phyloP scores from a whole-genome alignment of 2,797 vertebrate genomes.

The Coreius guichenoti region DNA sequence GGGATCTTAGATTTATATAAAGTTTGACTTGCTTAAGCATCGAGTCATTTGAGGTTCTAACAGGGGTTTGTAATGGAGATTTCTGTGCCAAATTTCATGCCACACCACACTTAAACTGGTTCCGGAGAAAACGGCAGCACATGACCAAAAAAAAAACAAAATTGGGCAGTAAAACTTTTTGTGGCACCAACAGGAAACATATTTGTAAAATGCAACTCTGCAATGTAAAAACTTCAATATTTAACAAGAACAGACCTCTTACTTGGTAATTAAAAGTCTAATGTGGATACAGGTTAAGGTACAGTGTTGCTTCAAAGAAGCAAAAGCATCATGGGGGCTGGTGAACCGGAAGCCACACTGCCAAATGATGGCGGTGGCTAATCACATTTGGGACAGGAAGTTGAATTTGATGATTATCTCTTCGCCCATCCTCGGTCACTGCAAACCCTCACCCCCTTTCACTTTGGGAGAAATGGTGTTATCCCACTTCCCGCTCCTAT shows the following conservation, averaged over 20 bases:
- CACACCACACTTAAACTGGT: neutral
- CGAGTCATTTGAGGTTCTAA: neutral
- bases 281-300: too few species aligned
- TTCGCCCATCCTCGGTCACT: constrained; percentile 34
- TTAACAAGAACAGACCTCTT: neutral
- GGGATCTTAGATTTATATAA: neutral
- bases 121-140: neutral
- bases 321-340: constrained; percentile 53
- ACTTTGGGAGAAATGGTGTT: constrained; percentile 22
- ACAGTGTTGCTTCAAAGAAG: neutral
- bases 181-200: neutral
- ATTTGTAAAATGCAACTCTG: neutral
- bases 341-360: constrained; percentile 74
- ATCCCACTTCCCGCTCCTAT: constrained; percentile 25
- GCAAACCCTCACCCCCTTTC: constrained; percentile 50
- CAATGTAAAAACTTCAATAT: neutral
- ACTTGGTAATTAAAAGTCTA: neutral
- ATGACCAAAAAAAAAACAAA: neutral
- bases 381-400: constrained; percentile 79
- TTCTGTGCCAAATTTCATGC: neutral
- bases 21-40: neutral
- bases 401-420: constrained; percentile 54
- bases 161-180: neutral
- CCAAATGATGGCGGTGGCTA: constrained; percentile 71
- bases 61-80: neutral